phyloP scores from a whole-genome alignment of 2,797 vertebrate genomes.

The Muscicapa comitata region DNA sequence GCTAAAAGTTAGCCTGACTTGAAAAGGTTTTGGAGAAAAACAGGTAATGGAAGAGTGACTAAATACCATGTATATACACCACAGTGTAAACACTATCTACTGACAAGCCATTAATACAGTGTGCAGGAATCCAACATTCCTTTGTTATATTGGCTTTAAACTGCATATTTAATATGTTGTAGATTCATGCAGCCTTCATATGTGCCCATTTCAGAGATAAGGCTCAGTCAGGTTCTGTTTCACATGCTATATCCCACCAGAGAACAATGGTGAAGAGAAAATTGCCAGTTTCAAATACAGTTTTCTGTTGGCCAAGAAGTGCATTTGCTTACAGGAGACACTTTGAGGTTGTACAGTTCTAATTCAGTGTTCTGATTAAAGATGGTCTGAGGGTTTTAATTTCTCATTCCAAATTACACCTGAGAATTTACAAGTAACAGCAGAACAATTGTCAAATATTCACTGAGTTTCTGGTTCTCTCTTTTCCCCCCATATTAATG shows the following conservation, averaged over 20 bases:
- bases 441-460: not conserved
- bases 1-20: not conserved
- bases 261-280: not conserved
- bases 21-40: not conserved
- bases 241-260: not conserved
- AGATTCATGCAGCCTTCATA: accelerated
- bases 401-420: not conserved
- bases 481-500: accelerated
- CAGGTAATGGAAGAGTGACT: not conserved
- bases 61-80: not conserved
- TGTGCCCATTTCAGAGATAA: not conserved
- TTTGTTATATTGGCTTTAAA: not conserved
- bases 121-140: not conserved
- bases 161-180: not conserved
- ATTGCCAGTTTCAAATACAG: not conserved
- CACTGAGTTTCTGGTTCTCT: not conserved
- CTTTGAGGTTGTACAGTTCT: not conserved
- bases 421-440: not conserved
- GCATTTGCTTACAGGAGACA: not conserved
- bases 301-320: not conserved
- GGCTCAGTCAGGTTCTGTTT: not conserved
- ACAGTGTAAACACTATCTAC: not conserved
- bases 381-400: not conserved
- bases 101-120: not conserved
- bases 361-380: not conserved